phyloP scores from a whole-genome alignment of 2,888 invertebrate genomes.

The Phlogophora meticulosa region DNA sequence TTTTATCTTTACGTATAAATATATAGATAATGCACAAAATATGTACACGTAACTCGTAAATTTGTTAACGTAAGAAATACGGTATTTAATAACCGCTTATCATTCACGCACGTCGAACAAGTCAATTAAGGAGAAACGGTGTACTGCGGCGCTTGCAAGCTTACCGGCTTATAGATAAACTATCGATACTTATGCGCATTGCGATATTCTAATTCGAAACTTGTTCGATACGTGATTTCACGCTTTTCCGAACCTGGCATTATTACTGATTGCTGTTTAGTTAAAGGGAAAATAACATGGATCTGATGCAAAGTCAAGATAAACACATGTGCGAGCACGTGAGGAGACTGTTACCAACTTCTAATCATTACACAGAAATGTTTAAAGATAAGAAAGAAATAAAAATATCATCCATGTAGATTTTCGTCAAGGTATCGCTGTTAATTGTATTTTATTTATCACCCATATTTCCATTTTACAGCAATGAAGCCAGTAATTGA shows the following conservation, averaged over 20 bases:
- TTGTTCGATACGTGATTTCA: constrained; percentile 48
- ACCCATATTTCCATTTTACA: not conserved
- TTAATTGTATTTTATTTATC: not conserved
- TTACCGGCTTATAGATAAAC: constrained; percentile 50
- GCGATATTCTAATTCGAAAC: constrained; percentile 50
- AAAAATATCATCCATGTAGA: constrained; percentile 7
- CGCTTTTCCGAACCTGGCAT: constrained; percentile 27
- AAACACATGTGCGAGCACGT: constrained; percentile 2
- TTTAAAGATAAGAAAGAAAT: not conserved
- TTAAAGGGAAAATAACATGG: constrained; percentile 28
- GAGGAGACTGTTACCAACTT: not conserved
- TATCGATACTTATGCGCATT: constrained; percentile 45
- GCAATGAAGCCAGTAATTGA: not conserved
- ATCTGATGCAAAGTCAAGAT: constrained; percentile 1
- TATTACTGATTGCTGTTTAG: constrained; percentile 8
- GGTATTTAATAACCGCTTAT: constrained; percentile 46
- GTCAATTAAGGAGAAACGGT: constrained; percentile 60
- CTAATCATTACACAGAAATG: not conserved
- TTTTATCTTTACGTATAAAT: no score
- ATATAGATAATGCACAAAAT: not conserved
- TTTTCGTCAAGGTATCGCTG: not conserved
- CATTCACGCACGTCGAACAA: constrained; percentile 55
- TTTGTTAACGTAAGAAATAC: constrained; percentile 33
- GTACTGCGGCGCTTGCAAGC: constrained; percentile 38
- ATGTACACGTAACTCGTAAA: constrained; percentile 9